Evolutionary conservation across 2,113 vertebrate species (phyloP).

Genomic region (Cyprinodon variegatus): DNA sequence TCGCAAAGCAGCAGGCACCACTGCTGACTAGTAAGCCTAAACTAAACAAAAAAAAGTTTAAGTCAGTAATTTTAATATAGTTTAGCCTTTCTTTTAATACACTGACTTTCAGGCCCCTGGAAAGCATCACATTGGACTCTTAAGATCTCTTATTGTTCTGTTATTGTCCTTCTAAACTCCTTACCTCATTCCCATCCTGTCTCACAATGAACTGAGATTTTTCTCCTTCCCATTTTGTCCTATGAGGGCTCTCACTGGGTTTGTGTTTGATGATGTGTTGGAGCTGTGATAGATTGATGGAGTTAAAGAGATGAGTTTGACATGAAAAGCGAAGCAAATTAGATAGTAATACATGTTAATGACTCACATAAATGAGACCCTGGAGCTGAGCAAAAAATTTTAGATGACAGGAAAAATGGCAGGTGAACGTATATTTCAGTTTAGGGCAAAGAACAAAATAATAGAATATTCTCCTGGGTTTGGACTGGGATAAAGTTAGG

Average conservation of each 20-base stretch:
- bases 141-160: conserved; percentile 5
- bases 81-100: no score
- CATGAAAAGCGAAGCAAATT: conserved; percentile 54
- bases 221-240: conserved; percentile 51
- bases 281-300: conserved; percentile 50
- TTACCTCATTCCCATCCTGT: conserved; percentile 32
- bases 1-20: no score
- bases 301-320: conserved; percentile 48
- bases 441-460: conserved; percentile 46
- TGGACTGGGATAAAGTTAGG: conserved; percentile 37
- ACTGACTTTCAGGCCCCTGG: background rate
- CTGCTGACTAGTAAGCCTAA: no score
- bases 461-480: conserved; percentile 39
- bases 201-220: conserved; percentile 52
- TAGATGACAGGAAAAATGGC: conserved; percentile 41
- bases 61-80: no score
- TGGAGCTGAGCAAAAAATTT: conserved; percentile 50
- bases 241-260: conserved; percentile 36
- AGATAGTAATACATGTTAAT: conserved; percentile 72
- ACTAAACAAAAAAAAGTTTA: no score
- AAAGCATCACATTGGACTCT: conserved; percentile 36
- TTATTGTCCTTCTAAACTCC: conserved; percentile 15
- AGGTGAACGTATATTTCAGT: conserved; percentile 35
- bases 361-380: conserved; percentile 61
- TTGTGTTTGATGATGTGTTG: conserved; percentile 22